Evolutionary conservation across 2,113 vertebrate genomes (phyloP), one percentile per base, ranked within the genome.

Genomic region (Suncus etruscus): DNA sequence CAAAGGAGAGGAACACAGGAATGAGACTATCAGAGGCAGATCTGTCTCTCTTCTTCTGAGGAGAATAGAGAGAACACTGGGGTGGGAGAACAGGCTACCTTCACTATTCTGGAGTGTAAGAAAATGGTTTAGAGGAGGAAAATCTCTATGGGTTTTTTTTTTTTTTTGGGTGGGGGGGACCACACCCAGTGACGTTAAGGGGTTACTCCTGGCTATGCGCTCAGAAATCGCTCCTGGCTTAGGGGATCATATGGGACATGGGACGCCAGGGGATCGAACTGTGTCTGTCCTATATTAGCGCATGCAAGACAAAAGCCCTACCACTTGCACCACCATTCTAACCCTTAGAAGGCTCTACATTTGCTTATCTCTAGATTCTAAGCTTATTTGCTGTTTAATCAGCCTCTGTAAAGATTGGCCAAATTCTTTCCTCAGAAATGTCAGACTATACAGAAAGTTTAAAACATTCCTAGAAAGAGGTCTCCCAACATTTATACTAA

Each of bases 291-390:
- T 39, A 39, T 39, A 5, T 39, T 39, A 39, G 39, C 5, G 39
- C 39, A 39, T 39, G 39, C 39, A 39, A 39, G 39, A 5, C 39
- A 39, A 39, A 39, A 3, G 39, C 39, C 39, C 39, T 39, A 39
- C 39, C 39, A 39, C 39, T 39, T 39, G 39, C 5, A 5, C 39
- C 39, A 39, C 39, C 3, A 5, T 5, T 39, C 39, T 39, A 5
- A 5, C 39, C 39, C 39, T 5, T 3, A 39, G 39, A 79, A 11
- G 24, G 78, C 54, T 88, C 54, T 83, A 48, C 29, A 25, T 82
- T 92, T 88, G 94, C 58, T 54, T n/a, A 77, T 82, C 54, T 87
- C 63, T 85, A 54, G 14, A 10, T 85, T 73, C 75, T 25, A 73
- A 73, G 15, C 15, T 72, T 87, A n/a, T 83, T 82, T 81, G 22